Evolutionary conservation across 1,140 invertebrate genomes (phyloP).

Genomic region (Drosophila fuyamai): DNA sequence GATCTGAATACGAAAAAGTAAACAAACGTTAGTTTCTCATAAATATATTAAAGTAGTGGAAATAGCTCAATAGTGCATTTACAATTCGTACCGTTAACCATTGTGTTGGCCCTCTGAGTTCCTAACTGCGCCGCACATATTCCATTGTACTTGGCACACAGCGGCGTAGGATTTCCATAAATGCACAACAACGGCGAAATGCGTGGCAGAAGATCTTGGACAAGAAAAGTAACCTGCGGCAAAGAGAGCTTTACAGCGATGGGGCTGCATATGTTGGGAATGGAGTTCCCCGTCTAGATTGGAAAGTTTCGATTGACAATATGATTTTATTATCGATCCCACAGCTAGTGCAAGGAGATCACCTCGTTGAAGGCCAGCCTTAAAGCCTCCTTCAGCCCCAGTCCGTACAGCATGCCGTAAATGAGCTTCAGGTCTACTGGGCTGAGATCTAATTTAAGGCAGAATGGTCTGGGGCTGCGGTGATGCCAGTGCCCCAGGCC

Average conservation of each 20-base stretch:
- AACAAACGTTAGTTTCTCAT: too few relatives aligned
- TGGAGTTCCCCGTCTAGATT: not conserved
- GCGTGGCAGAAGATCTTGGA: constrained; percentile 36
- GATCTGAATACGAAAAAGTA: too few relatives aligned
- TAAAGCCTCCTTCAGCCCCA: constrained; percentile 6
- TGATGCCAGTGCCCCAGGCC: not conserved
- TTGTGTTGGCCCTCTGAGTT: constrained; percentile 49
- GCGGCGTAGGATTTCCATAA: constrained; percentile 68
- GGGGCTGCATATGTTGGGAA: constrained; percentile 18
- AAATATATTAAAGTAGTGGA: too few relatives aligned
- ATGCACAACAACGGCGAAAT: constrained; percentile 55
- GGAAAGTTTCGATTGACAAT: constrained; percentile 10
- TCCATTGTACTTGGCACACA: constrained; percentile 18
- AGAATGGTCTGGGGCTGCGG: not conserved
- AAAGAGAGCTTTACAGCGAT: constrained; percentile 8
- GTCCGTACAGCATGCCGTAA: not conserved
- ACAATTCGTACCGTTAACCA: not conserved
- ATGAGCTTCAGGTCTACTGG: constrained; percentile 4
- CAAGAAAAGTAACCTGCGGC: constrained; percentile 34
- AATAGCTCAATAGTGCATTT: not conserved
- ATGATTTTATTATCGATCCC: constrained; percentile 20
- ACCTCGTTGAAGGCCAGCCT: constrained; percentile 18
- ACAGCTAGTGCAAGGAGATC: constrained; percentile 7
- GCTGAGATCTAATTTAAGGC: not conserved
- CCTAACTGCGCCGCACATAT: constrained; percentile 18